Evolutionary conservation across 2,113 vertebrate genomes (phyloP).

Genomic region (Grammomys surdaster): DNA sequence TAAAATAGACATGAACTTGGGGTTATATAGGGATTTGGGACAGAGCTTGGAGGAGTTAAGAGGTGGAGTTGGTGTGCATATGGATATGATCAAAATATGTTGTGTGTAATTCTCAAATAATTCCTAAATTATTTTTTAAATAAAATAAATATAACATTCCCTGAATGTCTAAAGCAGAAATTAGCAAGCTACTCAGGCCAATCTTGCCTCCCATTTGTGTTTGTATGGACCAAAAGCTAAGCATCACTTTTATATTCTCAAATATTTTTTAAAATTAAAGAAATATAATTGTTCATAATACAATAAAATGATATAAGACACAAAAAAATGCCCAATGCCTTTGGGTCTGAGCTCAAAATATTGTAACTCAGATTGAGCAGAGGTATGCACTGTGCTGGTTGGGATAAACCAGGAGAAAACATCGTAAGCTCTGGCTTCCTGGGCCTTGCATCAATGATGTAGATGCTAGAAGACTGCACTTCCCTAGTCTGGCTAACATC

Average conservation of each 20-base stretch:
- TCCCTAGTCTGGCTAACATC: neutral
- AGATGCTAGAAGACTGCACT: neutral
- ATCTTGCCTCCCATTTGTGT: neutral
- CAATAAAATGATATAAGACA: neutral
- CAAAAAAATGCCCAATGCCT: neutral
- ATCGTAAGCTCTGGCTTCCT: neutral
- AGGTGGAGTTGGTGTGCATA: neutral
- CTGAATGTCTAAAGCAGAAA: neutral
- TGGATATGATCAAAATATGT: neutral
- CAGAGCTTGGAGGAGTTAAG: neutral
- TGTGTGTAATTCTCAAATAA: neutral
- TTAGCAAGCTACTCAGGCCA: neutral
- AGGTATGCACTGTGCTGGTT: neutral
- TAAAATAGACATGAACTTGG: neutral
- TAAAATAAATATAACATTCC: neutral
- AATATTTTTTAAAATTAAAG: neutral
- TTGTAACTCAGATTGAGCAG: neutral
- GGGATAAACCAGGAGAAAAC: neutral
- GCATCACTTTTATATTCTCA: neutral
- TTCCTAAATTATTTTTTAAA: neutral
- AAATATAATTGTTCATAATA: neutral
- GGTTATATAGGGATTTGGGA: neutral
- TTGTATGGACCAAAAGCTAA: neutral
- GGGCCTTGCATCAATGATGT: neutral
- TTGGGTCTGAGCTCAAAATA: neutral